Conservation (phyloP, 2,888 invertebrate species). For the Lepidochrysops patricia region DNA sequence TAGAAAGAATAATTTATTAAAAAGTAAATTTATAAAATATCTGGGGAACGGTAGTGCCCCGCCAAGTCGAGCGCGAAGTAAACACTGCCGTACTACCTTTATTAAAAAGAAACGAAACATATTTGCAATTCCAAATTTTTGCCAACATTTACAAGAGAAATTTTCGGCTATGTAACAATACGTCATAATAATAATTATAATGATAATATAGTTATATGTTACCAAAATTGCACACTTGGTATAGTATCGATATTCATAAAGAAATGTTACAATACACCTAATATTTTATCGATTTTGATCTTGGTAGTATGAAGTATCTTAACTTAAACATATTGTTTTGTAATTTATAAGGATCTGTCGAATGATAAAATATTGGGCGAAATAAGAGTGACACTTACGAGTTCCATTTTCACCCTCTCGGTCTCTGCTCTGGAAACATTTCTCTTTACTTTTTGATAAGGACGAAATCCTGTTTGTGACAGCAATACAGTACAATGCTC, state of each 20-base stretch:
- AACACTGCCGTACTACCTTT: no score
- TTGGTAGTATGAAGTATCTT: neutral
- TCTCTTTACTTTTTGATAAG: constrained; percentile 39
- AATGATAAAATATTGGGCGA: constrained; percentile 46
- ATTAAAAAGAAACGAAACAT: no score
- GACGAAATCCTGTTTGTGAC: constrained; percentile 57
- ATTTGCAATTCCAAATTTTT: no score
- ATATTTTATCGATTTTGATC: neutral
- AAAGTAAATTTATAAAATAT: no score
- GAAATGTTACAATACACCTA: no score
- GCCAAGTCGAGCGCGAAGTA: no score
- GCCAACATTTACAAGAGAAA: no score
- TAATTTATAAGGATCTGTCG: constrained; percentile 29
- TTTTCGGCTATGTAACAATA: no score
- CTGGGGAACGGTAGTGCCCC: no score
- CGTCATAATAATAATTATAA: neutral
- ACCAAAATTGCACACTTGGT: no score
- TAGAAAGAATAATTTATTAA: no score
- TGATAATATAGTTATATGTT: neutral
- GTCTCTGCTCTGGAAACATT: constrained; percentile 30
- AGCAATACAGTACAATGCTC: constrained; percentile 34
- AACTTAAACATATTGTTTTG: neutral
- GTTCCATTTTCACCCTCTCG: constrained; percentile 32
- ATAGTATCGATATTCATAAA: no score
- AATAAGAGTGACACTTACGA: constrained; percentile 32